A percentile compares a stretch with the other conserved stretches of the same genome.
Conservation (phyloP, 2,113 vertebrate genomes). For the Gymnobelideus leadbeateri region DNA sequence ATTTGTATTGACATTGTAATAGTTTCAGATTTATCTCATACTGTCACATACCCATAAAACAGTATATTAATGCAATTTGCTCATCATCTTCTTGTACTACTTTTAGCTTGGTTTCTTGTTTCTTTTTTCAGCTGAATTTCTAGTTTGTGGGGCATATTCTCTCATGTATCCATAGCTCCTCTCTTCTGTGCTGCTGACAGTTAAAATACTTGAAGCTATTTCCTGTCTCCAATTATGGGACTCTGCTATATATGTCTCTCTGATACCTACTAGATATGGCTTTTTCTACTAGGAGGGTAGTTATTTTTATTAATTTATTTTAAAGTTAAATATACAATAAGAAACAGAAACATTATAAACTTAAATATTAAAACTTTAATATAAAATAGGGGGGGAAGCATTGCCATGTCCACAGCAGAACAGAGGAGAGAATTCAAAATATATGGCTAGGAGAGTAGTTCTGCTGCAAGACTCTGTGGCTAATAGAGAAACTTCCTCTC, state of each 20-base stretch:
- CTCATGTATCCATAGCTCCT: background rate
- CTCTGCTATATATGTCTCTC: background rate
- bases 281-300: background rate
- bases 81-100: background rate
- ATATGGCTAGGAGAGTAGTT: too few species aligned
- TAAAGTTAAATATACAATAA: too few species aligned
- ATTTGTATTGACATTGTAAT: constrained; percentile 8
- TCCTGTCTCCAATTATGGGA: background rate
- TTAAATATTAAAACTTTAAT: too few species aligned
- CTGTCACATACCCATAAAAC: background rate
- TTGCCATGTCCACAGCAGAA: too few species aligned
- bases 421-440: too few species aligned
- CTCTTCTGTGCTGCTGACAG: background rate
- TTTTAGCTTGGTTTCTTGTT: background rate
- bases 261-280: background rate
- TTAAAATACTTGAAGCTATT: background rate
- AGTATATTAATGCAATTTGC: background rate
- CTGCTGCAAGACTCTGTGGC: too few species aligned
- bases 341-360: too few species aligned
- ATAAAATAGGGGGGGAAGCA: too few species aligned
- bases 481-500: too few species aligned
- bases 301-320: constrained; percentile 15
- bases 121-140: background rate
- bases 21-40: background rate
- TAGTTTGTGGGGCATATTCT: background rate